Conservation (phyloP, 2,797 vertebrate genomes). For the Malurus splendens region DNA sequence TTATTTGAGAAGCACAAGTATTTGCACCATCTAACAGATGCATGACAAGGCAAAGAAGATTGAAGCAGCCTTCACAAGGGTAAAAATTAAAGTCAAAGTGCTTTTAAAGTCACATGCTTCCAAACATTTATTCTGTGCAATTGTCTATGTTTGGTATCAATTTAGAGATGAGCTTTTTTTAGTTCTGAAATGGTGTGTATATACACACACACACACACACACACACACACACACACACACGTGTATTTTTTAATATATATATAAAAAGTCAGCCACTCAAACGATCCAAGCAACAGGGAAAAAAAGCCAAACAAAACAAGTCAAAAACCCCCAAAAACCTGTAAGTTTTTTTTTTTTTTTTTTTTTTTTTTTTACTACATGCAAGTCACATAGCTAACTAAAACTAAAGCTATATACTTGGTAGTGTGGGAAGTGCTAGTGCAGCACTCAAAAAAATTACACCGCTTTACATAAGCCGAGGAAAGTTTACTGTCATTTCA, state of each 20-base stretch:
- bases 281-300: not conserved
- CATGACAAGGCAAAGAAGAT: not conserved
- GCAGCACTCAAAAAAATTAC: not conserved
- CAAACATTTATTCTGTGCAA: not conserved
- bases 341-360: not conserved
- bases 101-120: not conserved
- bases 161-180: not conserved
- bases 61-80: not conserved
- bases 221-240: not conserved
- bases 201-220: no score
- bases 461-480: not conserved
- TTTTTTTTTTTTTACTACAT: not conserved
- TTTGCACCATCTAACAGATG: not conserved
- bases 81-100: not conserved
- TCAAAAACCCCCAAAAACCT: accelerated
- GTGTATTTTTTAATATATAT: not conserved
- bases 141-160: not conserved
- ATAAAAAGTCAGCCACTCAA: not conserved
- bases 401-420: conserved; percentile 17
- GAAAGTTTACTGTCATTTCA: conserved; percentile 12
- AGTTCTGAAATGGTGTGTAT: not conserved
- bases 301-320: not conserved
- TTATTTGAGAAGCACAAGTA: not conserved
- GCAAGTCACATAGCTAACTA: conserved; percentile 11
- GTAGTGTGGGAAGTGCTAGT: conserved; percentile 27